These are phyloP conservation scores for Epizoanthus rinbou DNA, from an alignment of 92 coral and sea anemone genomes.

Conservation along the genomic window DNA sequence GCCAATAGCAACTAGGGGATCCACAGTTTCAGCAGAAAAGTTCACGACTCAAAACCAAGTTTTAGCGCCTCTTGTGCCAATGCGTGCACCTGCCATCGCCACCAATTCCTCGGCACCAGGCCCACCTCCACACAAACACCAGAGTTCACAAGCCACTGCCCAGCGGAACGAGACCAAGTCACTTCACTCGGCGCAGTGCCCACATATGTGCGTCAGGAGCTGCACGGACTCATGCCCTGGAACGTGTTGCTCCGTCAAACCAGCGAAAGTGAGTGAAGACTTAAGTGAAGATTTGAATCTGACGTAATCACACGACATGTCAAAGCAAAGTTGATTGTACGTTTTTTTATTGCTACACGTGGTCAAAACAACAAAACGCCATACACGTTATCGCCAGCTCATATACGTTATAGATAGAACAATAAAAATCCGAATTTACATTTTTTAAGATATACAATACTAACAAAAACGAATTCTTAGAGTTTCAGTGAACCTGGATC, in stretches of 20 bases:
- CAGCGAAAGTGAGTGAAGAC: background rate
- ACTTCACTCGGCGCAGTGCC: background rate
- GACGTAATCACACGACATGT: background rate
- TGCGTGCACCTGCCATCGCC: background rate
- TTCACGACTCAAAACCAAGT: background rate
- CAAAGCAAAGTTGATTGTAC: too few species aligned
- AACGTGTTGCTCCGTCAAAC: background rate
- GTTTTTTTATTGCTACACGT: too few species aligned
- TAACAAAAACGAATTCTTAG: too few species aligned
- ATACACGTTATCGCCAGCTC: too few species aligned
- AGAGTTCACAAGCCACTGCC: too few species aligned
- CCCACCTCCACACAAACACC: background rate
- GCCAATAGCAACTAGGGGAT: background rate
- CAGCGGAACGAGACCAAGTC: too few species aligned
- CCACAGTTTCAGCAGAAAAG: background rate
- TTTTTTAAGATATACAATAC: too few species aligned
- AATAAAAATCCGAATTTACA: too few species aligned
- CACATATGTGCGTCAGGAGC: background rate
- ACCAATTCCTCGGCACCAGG: background rate
- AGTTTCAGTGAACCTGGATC: too few species aligned
- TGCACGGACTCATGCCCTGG: constrained; percentile 25
- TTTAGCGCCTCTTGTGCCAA: background rate
- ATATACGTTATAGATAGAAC: too few species aligned
- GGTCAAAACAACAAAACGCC: too few species aligned
- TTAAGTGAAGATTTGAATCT: background rate